Conservation (phyloP, 2,797 vertebrate species). For the Sebastes wilsoni region DNA sequence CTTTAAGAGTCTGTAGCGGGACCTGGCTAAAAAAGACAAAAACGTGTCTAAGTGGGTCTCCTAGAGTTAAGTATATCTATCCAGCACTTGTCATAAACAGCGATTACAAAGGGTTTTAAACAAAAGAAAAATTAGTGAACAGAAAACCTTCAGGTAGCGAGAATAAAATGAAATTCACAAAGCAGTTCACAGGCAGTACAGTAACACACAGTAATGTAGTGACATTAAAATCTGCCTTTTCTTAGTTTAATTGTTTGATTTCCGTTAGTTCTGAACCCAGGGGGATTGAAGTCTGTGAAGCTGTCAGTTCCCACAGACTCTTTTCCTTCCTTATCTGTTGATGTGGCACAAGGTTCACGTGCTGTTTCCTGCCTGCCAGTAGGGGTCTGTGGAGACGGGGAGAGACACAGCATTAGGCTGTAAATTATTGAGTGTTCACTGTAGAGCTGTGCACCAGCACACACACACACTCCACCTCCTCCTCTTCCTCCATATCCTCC, state of each 20-base stretch:
- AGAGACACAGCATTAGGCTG: slow-evolving; percentile 12
- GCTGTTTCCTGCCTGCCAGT: slow-evolving; percentile 35
- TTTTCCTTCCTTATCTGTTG: background rate
- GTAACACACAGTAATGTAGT: background rate
- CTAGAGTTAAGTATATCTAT: background rate
- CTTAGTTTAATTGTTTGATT: background rate
- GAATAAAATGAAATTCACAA: background rate
- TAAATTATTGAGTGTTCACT: slow-evolving; percentile 60
- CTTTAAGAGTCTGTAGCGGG: too few species aligned
- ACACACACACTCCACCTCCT: background rate
- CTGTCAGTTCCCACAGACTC: background rate
- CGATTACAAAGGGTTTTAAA: background rate
- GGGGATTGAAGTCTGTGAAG: background rate
- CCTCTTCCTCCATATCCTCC: background rate
- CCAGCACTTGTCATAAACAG: background rate
- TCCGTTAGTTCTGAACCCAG: accelerated
- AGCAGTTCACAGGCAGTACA: too few species aligned
- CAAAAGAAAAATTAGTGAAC: background rate
- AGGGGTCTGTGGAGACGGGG: slow-evolving; percentile 10
- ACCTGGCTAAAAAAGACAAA: too few species aligned
- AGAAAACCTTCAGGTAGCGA: background rate
- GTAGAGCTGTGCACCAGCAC: slow-evolving; percentile 1
- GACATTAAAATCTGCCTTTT: background rate
- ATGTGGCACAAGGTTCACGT: background rate
- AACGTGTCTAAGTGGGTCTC: too few species aligned